Base-by-base conservation (phyloP, 2,113 vertebrate genomes). In the Hystrix cristata region DNA sequence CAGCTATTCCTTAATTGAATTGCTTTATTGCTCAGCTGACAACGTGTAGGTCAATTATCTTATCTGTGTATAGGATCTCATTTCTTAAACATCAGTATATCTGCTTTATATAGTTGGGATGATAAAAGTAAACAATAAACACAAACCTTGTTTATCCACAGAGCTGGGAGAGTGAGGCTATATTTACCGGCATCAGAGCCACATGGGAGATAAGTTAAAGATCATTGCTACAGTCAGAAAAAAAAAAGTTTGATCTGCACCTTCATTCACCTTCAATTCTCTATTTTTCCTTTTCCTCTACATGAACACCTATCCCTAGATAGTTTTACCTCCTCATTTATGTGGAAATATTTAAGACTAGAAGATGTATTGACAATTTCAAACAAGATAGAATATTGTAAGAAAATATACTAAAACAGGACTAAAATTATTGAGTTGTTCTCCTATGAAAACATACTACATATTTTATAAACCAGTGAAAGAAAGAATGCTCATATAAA, bases 71-170 rank as follows among this genome's bases (percentile, higher is more conserved):
- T 18, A 69, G 0, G 48, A 15, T 79, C 13, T 82, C 23, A 82
- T 64, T 92, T 94, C 31, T 87, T 69, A 94, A 88, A 94, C 34
- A 87, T 74, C 18, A 81, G 59, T 93, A 59, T 89, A 82, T 27
- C 21, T 29, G 79, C 7, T 85, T 94, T 82, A 16, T 71, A 48
- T 55, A 82, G 72, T 74, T 71, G 7, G 10, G 18, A 62, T 46
- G 7, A 69, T 81, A 90, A 82, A 87, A 91, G 55, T n/a, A 95
- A 95, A 43, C 8, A 72, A 60, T 83, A 96, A 89, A 62, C n/a
- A 82, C 7, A 46, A 95, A 94, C 83, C 5, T 43, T 21, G 0
- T 89, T 85, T 72, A 74, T 65, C 18, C 81, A 3, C 25, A 83
- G 85, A 82, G 0, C 3, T 38, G 59, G 16, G 15, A 86, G 8